Conservation (phyloP, 2,888 invertebrate genomes). For the Brassicogethes aeneus region DNA sequence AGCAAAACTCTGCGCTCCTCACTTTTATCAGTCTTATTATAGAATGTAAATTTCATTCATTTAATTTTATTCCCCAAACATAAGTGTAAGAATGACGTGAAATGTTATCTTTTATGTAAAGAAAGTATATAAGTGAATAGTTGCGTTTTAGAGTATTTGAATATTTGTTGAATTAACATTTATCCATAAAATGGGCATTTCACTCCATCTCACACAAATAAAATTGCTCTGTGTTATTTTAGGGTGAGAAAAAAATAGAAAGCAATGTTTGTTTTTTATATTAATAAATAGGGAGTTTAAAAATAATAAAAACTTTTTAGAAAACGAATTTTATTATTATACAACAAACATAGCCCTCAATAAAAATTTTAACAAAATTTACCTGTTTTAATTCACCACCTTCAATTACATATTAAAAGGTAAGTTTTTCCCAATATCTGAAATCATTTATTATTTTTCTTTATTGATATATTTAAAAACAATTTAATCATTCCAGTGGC, state of each 20-base stretch:
- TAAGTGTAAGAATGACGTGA: constrained; percentile 31
- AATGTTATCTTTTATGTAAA: constrained; percentile 23
- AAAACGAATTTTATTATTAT: not conserved
- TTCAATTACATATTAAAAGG: no score
- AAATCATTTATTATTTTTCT: no score
- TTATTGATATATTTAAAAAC: no score
- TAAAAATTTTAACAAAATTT: no score
- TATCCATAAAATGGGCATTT: constrained; percentile 36
- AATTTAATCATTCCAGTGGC: no score
- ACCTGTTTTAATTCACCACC: no score
- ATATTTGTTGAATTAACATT: constrained; percentile 2
- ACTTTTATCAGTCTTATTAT: no score
- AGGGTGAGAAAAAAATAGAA: constrained; percentile 40
- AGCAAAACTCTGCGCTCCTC: constrained; percentile 2
- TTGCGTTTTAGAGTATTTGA: constrained; percentile 13
- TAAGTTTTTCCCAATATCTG: no score
- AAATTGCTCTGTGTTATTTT: constrained; percentile 47
- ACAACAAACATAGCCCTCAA: not conserved
- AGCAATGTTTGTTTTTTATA: constrained; percentile 55
- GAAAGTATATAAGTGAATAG: constrained; percentile 7
- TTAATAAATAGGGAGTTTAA: not conserved
- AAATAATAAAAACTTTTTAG: not conserved
- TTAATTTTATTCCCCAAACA: no score
- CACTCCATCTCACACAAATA: constrained; percentile 38
- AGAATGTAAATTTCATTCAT: no score